Evolutionary conservation across 2,113 vertebrate species (phyloP), one percentile per base, ranked within the genome.

Genomic region (Sander lucioperca): DNA sequence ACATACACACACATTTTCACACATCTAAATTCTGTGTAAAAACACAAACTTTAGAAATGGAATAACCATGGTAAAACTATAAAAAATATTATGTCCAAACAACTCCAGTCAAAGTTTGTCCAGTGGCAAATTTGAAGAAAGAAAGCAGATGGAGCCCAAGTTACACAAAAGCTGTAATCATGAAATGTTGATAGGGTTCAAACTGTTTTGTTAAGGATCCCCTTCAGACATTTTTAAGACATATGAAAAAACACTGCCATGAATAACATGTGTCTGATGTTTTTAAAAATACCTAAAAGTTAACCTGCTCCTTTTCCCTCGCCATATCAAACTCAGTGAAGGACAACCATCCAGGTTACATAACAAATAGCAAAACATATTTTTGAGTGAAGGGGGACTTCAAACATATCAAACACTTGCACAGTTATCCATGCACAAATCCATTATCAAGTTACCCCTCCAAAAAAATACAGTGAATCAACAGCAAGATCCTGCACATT

Each of bases 1-100:
- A 74, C 73, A 84, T 19, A 75, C 36, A 74, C 36, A 74, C 76
- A 51, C 5, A 63, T 12, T 39, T 75, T n/a, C 13, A 7, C 1
- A 43, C 15, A 33, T 14, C 0, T 13, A 23, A 57, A 69, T 16
- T 4, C 6, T 57, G 14, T 16, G 7, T 30, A 14, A 45, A 30
- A 30, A 54, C 14, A 23, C 13, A 21, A 53, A 3, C 5, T 64
- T 9, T n/a, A 8, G 9, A 62, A 33, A 25, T 10, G 14, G 33
- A 33, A 50, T 25, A 23, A 56, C 8, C 4, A 9, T 11, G 30
- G 12, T n/a, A 51, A 36, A 62, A 50, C 27, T 27, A 71, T 6
- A 50, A 61, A n/a, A 33, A 6, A 15, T 21, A 4, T 47, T 65
- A 2, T 57, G 33, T 27, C 30, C 16, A 10, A 71, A 23, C 19